Base-by-base conservation (phyloP, 2,113 vertebrate species). In the Cyprinodon tularosa region DNA sequence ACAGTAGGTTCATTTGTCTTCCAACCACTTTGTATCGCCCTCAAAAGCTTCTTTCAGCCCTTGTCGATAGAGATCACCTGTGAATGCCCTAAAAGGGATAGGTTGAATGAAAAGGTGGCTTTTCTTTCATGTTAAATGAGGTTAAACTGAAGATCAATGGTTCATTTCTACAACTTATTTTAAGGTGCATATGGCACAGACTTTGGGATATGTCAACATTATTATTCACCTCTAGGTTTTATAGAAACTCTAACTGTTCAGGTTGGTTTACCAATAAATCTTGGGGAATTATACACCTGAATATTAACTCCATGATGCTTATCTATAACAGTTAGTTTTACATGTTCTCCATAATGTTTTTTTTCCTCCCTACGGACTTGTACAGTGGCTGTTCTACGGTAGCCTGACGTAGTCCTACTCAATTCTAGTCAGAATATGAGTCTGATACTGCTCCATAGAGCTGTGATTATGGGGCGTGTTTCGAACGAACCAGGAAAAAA, bases 31-130 rank as follows among this genome's bases (percentile, higher is more conserved):
- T 82, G 84, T 86, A 74, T 71, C 64, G 39, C 20, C 66, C 53
- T 84, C 77, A 85, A 68, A 71, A 47, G 70, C 45, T 68, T 91
- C 70, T 73, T 68, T 86, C 81, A 83, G 12, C 70, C 68, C 3
- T 0, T 68, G 50, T 85, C 83, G 60, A 79, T 84, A 66, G 75
- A 38, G 53, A 53, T 83, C 78, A 78, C 60, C 72, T 82, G 73
- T 74, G 65, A 85, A 77, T 68, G 29, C 63, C 29, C 39, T 2
- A 40, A 74, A 85, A 40, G 6, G 39, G 40, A n/a, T 15, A 57
- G 22, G 70, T 63, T 60, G 71, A 39, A 76, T 68, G 53, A 70
- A 74, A 72, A 61, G 57, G 45, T 50, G 48, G 62, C 12, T 59
- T 6, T 71, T 71, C 13, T 6, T 71, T 67, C 4, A 71, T 39